phyloP scores from a whole-genome alignment of 2,113 vertebrate species.

The Jacana jacana region DNA sequence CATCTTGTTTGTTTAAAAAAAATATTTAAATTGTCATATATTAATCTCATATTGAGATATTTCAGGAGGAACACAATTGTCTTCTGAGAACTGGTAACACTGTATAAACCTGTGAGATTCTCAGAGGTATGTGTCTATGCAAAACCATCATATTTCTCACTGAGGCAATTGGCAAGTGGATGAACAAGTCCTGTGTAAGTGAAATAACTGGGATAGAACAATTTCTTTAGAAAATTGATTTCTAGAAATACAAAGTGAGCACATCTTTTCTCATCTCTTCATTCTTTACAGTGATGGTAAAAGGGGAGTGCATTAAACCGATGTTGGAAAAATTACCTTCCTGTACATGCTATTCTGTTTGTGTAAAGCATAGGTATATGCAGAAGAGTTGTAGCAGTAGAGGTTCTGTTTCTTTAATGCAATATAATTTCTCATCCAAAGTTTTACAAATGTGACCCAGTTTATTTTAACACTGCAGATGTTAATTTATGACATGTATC shows the following conservation, averaged over 20 bases:
- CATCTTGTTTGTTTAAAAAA: not conserved
- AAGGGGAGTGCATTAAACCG: not conserved
- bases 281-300: not conserved
- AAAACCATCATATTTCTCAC: not conserved
- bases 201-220: not conserved
- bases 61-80: not conserved
- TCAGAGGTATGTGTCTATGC: not conserved
- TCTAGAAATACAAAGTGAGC: not conserved
- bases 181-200: not conserved
- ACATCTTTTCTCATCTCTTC: not conserved
- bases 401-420: not conserved
- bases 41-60: not conserved
- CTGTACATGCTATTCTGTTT: not conserved
- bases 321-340: not conserved
- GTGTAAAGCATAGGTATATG: not conserved
- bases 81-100: not conserved
- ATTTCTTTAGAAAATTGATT: not conserved
- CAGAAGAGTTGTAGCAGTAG: not conserved
- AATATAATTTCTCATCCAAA: not conserved
- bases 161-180: not conserved
- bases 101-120: not conserved
- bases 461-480: not conserved
- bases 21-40: not conserved
- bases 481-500: not conserved
- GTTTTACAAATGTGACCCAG: not conserved